Percentiles rank a stretch among this genome's conserved stretches.
phyloP scores from a whole-genome alignment of 2,888 invertebrate species.

The Brassicogethes aeneus region DNA sequence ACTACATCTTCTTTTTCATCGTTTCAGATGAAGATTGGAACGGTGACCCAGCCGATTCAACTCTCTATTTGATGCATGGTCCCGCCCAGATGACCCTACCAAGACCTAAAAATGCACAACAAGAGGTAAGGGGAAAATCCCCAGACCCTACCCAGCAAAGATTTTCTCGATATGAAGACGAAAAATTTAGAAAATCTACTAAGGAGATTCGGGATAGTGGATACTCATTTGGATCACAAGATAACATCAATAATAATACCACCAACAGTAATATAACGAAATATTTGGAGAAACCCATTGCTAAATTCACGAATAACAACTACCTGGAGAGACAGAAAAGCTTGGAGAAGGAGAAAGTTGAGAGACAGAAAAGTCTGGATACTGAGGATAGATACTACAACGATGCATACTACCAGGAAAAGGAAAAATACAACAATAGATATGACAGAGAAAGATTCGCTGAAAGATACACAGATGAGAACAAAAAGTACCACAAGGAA shows the following conservation, averaged over 20 bases:
- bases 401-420: constrained; percentile 5
- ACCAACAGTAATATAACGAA: constrained; percentile 18
- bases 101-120: constrained; percentile 25
- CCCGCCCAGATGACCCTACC: constrained; percentile 39
- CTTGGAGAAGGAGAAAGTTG: constrained; percentile 19
- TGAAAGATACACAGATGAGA: constrained; percentile 19
- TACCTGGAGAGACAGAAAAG: constrained; percentile 29
- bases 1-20: too few species aligned
- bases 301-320: constrained; percentile 27
- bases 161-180: constrained; percentile 18
- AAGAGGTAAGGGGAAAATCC: constrained; percentile 21
- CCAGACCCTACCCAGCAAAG: constrained; percentile 16
- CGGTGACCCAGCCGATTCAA: constrained; percentile 49
- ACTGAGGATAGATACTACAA: constrained; percentile 12
- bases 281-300: constrained; percentile 29
- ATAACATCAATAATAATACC: constrained; percentile 32
- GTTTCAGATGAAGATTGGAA: constrained; percentile 75
- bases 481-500: constrained; percentile 16
- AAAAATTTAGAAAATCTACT: constrained; percentile 12
- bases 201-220: constrained; percentile 18
- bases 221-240: constrained; percentile 11
- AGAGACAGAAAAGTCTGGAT: constrained; percentile 20
- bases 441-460: constrained; percentile 17
- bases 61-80: constrained; percentile 50
- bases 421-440: too few species aligned